Base-by-base conservation (phyloP, 2,113 vertebrate species). In the Siphamia tubifer region DNA sequence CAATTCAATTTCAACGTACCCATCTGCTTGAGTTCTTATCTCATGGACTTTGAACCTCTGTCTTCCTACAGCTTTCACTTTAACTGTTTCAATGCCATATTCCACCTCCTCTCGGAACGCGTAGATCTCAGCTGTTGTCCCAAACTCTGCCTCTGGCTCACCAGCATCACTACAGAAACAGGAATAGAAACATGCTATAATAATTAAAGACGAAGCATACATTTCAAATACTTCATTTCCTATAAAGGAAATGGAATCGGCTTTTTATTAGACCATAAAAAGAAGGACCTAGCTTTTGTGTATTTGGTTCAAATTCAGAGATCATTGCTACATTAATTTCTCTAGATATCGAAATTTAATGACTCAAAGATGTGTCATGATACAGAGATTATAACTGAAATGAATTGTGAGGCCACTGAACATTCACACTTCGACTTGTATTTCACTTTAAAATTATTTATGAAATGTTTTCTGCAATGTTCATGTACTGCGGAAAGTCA, bases 11-110 rank as follows among this genome's bases (percentile, higher is more conserved):
- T 44, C 3, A 52, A 71, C 96, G 93, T 88, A 99, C 98, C 98
- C 98, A 35, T 99, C 97, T 24, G 96, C 94, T 79, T 99, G 98
- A 11, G 96, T 96, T 81, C 98, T 92, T 55, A 98, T 93, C 79
- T 99, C 98, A 17, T 98, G 95, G 68, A 99, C 96, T 82, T 95
- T 96, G 86, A 99, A 99, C 67, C 98, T 92, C 58, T 99, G 98
- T 70, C 98, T 93, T 53, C 98, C 98, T 42, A 99, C 74, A 8
- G 98, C 98, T 84, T 99, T 99, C 83, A 99, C 95, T 91, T 99
- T 99, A 45, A 99, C 97, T 0, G 96, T 95, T 88, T 99, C 98
- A 19, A 98, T 96, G 28, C 96, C 97, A 3, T 96, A 98, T 6
- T 98, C 96, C 79, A 96, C 95, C 67, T 98, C 96, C 81, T 98